Evolutionary conservation across 2,797 vertebrate genomes (phyloP).

Genomic region (Coreius guichenoti): DNA sequence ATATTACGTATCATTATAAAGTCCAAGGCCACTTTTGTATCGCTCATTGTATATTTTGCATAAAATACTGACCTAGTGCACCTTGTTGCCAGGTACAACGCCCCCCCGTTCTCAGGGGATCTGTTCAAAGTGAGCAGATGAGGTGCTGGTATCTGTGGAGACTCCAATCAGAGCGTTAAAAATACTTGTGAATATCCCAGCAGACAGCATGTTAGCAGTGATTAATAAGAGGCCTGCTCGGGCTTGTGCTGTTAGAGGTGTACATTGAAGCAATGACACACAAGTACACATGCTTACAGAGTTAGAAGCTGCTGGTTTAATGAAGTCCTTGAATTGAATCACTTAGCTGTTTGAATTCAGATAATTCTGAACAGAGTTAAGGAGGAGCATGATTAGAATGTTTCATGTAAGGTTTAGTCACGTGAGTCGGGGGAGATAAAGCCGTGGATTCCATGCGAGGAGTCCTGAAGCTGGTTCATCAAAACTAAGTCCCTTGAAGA

Average conservation of each 20-base stretch:
- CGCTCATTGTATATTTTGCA: neutral
- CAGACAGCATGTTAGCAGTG: slow-evolving; percentile 62
- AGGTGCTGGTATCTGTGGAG: slow-evolving; percentile 75
- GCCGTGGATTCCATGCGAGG: neutral
- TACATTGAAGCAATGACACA: slow-evolving; percentile 1
- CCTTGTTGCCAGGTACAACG: slow-evolving; percentile 51
- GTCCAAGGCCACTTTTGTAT: neutral
- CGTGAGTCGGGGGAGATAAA: neutral
- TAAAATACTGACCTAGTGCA: neutral
- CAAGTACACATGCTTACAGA: slow-evolving; percentile 25
- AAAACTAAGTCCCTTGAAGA: slow-evolving; percentile 58
- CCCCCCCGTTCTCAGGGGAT: slow-evolving; percentile 7
- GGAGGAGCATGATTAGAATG: neutral
- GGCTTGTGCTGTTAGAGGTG: slow-evolving; percentile 50
- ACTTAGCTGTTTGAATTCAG: slow-evolving; percentile 12
- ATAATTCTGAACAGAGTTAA: slow-evolving; percentile 14
- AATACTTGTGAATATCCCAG: slow-evolving; percentile 74
- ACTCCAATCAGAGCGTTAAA: slow-evolving; percentile 76
- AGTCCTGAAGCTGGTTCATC: slow-evolving; percentile 3
- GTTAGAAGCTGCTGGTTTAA: slow-evolving; percentile 8
- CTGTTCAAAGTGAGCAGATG: slow-evolving; percentile 75
- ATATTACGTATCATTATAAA: neutral
- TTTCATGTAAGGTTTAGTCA: slow-evolving; percentile 3
- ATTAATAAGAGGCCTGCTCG: slow-evolving; percentile 50
- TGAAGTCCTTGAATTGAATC: neutral